Evolutionary conservation across 1,140 invertebrate species (phyloP).

Genomic region (Nasonia giraulti): DNA sequence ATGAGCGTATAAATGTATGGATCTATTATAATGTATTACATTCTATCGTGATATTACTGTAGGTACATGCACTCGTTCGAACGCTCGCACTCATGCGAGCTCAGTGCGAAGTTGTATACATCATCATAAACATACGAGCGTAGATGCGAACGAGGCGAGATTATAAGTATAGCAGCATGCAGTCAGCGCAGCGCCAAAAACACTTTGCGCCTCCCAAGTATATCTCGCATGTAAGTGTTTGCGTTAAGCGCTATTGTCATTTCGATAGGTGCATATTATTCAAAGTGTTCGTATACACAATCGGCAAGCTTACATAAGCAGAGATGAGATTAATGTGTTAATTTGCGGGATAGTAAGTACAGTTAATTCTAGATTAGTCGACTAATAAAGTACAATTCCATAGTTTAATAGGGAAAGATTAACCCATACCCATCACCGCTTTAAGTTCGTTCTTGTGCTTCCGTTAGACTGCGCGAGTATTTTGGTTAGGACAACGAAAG

Average conservation of each 20-base stretch:
- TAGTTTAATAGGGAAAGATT: constrained; percentile 3
- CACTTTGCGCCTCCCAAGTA: background rate
- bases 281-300: background rate
- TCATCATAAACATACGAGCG: background rate
- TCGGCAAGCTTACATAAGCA: background rate
- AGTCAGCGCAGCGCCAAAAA: background rate
- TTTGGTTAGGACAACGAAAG: constrained; percentile 46
- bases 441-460: constrained; percentile 40
- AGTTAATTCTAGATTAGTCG: background rate
- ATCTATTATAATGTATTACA: background rate
- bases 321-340: constrained; percentile 10
- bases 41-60: background rate
- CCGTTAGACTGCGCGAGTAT: constrained; percentile 42
- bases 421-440: constrained; percentile 46
- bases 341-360: background rate
- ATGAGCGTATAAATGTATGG: background rate
- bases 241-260: background rate
- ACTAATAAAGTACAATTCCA: too few relatives aligned
- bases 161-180: background rate
- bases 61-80: background rate
- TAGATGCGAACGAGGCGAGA: background rate
- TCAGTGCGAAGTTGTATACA: background rate
- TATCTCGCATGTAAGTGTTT: background rate
- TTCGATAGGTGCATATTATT: background rate
- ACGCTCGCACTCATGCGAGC: background rate